Base-by-base conservation (phyloP, 1,140 invertebrate species). In the Dryas iulia region DNA sequence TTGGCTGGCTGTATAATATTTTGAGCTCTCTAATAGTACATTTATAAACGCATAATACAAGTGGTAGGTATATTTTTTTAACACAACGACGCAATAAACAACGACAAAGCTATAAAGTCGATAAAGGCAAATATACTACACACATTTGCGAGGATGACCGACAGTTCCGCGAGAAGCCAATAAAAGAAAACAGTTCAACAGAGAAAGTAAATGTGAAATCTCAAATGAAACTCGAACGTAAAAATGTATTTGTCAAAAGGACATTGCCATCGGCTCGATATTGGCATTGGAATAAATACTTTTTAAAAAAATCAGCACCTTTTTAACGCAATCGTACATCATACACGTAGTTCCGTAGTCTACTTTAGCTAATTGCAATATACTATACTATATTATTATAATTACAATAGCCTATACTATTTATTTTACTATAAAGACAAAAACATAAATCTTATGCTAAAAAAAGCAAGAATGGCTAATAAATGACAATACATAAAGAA, bases 151-250 rank as follows among this genome's bases (percentile, higher is more conserved):
- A 39, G 56, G 61, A 59, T 30, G 28, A 26, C 28, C 57, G 72
- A 33, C 58, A 62, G 66, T 66, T 74, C 66, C 72, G 74, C 62
- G 62, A 71, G 66, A 60, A 62, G 57, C 69, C 76, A 74, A 79
- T 78, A 83, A 84, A 81, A 79, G 74, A 81, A 81, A 78, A 82
- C 78, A 77, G 73, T 75, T 61, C 66, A 72, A 56, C 57, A 73
- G 80, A 79, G 82, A 84, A 84, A 84, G 82, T 81, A 66, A 79
- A 79, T 73, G 81, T 80, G 81, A 81, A 83, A 83, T 81, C 72
- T 76, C 77, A 47, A 21, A 47, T 75, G 72, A 78, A 69, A 72
- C 66, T 60, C 74, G 74, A 33, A 68, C 53, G 69, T 70, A 71
- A 61, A 66, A 52, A 73, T 69, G 57, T 72, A 73, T 72, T 75